Evolutionary conservation across 1,140 invertebrate species (phyloP).

Genomic region (Ctenoplectra terminalis): DNA sequence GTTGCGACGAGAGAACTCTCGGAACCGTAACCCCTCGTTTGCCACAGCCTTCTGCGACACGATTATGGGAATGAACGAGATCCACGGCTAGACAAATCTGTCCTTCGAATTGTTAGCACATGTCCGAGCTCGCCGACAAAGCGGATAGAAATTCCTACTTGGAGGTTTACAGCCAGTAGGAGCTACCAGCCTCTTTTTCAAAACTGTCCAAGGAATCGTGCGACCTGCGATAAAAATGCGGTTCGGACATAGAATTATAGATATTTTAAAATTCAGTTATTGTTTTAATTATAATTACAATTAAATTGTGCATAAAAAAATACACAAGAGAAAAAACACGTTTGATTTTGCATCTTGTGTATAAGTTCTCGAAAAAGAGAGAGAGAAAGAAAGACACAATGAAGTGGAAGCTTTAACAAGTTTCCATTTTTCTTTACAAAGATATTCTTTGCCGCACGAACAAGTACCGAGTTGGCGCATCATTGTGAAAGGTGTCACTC

Average conservation of each 20-base stretch:
- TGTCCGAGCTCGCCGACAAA: conserved; percentile 80
- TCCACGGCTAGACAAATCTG: conserved; percentile 77
- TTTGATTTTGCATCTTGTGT: too few species aligned
- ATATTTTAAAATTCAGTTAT: too few species aligned
- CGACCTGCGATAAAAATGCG: neutral
- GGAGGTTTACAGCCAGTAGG: conserved; percentile 54
- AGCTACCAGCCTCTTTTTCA: conserved; percentile 31
- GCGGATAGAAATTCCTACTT: conserved; percentile 74
- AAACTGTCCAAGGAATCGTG: conserved; percentile 5
- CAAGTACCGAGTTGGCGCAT: conserved; percentile 73
- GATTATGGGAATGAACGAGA: conserved; percentile 64
- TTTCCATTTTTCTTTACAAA: neutral
- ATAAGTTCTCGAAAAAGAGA: too few species aligned
- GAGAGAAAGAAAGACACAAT: neutral
- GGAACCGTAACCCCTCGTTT: conserved; percentile 8
- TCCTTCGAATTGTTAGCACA: conserved; percentile 81
- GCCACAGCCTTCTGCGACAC: conserved; percentile 14
- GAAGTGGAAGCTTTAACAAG: neutral
- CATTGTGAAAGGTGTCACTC: conserved; percentile 74
- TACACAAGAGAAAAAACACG: too few species aligned
- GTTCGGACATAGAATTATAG: neutral
- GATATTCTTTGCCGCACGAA: conserved; percentile 36
- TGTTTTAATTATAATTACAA: too few species aligned
- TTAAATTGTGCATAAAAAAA: too few species aligned
- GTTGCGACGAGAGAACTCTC: conserved; percentile 29